Evolutionary conservation across 2,888 invertebrate species (phyloP), one percentile per base, ranked within the genome.

Genomic region (Oscheius sp.): DNA sequence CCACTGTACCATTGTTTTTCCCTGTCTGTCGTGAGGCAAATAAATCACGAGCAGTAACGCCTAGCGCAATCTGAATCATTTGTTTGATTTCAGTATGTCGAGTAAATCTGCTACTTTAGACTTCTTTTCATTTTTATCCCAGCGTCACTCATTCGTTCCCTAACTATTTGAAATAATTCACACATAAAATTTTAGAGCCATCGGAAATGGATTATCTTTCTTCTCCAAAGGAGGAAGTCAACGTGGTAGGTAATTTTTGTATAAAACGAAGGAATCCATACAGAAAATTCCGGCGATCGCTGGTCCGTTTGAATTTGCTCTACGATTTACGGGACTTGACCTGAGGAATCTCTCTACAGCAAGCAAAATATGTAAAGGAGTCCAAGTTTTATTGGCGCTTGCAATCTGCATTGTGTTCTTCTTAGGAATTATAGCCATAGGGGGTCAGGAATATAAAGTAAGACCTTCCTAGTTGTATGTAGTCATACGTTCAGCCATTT

Each of bases 281-380:
- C 35, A 35, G 35, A 35, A 35, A 35, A 9, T 35, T 9, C 35
- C 35, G 5, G 35, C 35, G 18, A 6, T 61, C 2, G 61, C 61
- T n/a, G 61, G 61, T 7, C 43, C 43, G 1, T 61, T 43, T 43
- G 61, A 61, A 43, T 45, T 13, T 18, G 43, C 45, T 41, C 43
- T 61, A 6, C n/a, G 43, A 61, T 61, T 41, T 21, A 41, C 61
- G 29, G 61, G 61, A n/a, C 41, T 61, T 43, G 61, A 61, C 18
- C 21, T 41, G 18, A 35, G 45, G 12, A 41, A 41, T 23, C 7
- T 43, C 5, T 16, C 41, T 41, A 61, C 43, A 2, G 12, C 61
- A 12, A 61, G 18, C 61, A 35, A 35, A 35, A n/a, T 21, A 41
- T 41, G 43, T 13, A 9, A 43, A n/a, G 41, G 18, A n/a, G 21